Evolutionary conservation across 1,140 invertebrate species (phyloP), one percentile per base, ranked within the genome.

Genomic region (Papilio glaucus): DNA sequence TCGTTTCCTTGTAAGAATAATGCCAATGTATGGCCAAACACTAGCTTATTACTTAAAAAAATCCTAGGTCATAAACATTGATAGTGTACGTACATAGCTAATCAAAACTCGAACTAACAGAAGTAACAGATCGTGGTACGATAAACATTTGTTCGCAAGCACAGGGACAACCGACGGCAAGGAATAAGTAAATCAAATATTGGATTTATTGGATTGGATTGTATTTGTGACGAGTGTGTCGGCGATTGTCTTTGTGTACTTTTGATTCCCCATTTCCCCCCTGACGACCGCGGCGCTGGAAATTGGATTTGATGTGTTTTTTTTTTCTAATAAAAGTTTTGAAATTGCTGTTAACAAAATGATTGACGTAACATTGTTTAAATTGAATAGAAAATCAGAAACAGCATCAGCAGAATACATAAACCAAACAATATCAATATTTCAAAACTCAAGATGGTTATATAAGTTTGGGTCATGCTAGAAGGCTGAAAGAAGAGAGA

Each of bases 181-280:
- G 67, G 26, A 69, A 69, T 49, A 69, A n/a, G 26, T 33, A 69
- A 53, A 69, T 38, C 45, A 69, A 69, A 69, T 69, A 69, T 69
- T 69, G 67, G 67, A 69, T 69, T 69, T 69, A 69, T 33, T 21
- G 45, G 42, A 69, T 69, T 69, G 67, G 67, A 53, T 49, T 49
- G 67, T 53, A 49, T 69, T 69, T 69, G 67, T 49, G 42, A 69
- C 67, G 63, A 67, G 63, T 67, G 39, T 67, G 29, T 69, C 67
- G 24, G 42, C 67, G 24, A 53, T 53, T 33, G 41, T 69, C 41
- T 69, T 39, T 49, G 67, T 69, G 42, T 69, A 37, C 42, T 53
- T 33, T 49, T 33, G 13, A 18, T 69, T 26, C 33, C 41, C 67
- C 53, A 69, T 69, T 69, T 69, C 67, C 67, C n/a, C n/a, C n/a